phyloP scores from a whole-genome alignment of 2,797 vertebrate species.

The Eidolon dupreanum region DNA sequence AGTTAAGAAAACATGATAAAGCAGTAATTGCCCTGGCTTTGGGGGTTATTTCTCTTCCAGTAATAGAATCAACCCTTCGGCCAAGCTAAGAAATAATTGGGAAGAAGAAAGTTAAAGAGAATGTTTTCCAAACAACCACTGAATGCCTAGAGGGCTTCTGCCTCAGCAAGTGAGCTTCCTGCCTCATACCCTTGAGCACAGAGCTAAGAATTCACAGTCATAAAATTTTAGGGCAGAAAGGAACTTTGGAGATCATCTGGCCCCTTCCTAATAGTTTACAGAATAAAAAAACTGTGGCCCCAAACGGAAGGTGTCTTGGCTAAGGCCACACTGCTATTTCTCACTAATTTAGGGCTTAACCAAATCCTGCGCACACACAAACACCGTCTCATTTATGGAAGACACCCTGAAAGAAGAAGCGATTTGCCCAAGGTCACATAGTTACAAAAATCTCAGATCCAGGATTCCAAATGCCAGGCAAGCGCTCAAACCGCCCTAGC shows the following conservation, averaged over 20 bases:
- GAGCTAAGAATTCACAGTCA: not conserved
- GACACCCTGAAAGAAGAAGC: not conserved
- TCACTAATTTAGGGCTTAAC: not conserved
- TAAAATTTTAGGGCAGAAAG: not conserved
- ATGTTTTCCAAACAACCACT: slow-evolving; percentile 44
- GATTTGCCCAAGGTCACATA: not conserved
- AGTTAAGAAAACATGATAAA: not conserved
- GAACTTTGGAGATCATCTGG: not conserved
- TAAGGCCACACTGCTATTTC: not conserved
- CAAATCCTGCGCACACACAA: not conserved
- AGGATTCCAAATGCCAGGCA: not conserved
- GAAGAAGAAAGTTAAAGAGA: not conserved
- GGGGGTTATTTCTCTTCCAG: slow-evolving; percentile 52
- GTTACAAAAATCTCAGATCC: not conserved
- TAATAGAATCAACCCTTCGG: slow-evolving; percentile 46
- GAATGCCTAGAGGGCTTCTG: not conserved
- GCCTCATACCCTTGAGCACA: not conserved
- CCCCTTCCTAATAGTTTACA: not conserved
- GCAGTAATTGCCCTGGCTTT: not conserved
- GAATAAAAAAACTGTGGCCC: not conserved
- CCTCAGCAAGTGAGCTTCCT: slow-evolving; percentile 16
- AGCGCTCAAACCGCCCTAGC: not conserved
- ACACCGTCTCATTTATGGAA: not conserved
- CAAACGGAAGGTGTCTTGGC: not conserved
- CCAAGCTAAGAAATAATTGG: slow-evolving; percentile 57